phyloP scores from a whole-genome alignment of 2,797 vertebrate genomes.

The Ispidina lecontei region DNA sequence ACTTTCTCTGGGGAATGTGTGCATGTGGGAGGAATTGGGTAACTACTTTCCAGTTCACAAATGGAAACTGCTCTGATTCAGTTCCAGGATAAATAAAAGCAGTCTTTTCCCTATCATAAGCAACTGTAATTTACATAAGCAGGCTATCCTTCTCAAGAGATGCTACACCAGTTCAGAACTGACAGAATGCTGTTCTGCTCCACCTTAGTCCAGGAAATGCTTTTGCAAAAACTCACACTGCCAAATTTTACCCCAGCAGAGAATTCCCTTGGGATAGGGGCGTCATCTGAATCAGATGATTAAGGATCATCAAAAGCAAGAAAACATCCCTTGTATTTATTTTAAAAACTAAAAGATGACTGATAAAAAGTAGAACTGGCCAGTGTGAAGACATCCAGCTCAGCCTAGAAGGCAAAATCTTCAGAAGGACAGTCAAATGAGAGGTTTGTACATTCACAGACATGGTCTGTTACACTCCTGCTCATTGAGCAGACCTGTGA shows the following conservation, averaged over 20 bases:
- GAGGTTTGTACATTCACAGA: neutral
- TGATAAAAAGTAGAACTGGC: neutral
- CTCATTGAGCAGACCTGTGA: neutral
- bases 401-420: neutral
- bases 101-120: neutral
- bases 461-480: neutral
- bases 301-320: conserved; percentile 23
- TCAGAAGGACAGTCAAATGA: neutral
- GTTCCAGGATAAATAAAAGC: conserved; percentile 13
- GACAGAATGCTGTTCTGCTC: neutral
- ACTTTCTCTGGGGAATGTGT: neutral
- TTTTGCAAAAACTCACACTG: neutral
- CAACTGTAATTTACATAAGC: conserved; percentile 10
- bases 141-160: neutral
- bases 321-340: conserved; percentile 25
- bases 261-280: neutral
- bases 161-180: neutral
- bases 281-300: conserved; percentile 14
- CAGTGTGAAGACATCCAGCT: neutral
- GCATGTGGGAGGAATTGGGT: conserved; percentile 4
- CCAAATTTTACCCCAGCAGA: neutral
- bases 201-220: conserved; percentile 18
- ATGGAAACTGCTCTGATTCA: neutral
- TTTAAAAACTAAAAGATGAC: conserved; percentile 10
- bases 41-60: conserved; percentile 27